phyloP scores from a whole-genome alignment of 2,797 vertebrate genomes.

The Chloroceryle amazona region DNA sequence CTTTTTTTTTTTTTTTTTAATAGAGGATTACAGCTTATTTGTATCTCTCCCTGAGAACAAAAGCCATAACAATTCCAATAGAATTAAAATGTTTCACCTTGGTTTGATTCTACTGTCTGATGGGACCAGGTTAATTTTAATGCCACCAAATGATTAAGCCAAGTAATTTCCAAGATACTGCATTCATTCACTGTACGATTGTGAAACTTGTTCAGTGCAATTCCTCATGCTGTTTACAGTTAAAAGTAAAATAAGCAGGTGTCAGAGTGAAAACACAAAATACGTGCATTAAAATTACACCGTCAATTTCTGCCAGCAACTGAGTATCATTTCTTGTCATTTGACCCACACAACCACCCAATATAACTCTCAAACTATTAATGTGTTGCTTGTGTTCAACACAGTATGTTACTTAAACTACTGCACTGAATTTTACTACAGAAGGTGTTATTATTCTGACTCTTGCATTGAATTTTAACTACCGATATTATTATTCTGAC shows the following conservation, averaged over 20 bases:
- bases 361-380: background rate
- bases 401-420: background rate
- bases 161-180: conserved; percentile 8
- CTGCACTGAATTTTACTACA: background rate
- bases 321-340: background rate
- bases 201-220: background rate
- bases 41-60: background rate
- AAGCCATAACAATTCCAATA: background rate
- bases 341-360: background rate
- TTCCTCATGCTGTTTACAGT: background rate
- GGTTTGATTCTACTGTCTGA: background rate
- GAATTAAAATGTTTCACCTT: conserved; percentile 27
- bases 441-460: background rate
- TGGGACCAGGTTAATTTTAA: conserved; percentile 19
- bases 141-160: background rate
- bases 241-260: conserved; percentile 22
- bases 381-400: background rate
- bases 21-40: conserved; percentile 1
- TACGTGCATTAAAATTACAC: background rate
- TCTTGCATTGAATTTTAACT: background rate
- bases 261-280: background rate
- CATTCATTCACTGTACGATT: background rate
- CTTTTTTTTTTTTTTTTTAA: background rate
- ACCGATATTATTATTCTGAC: background rate
- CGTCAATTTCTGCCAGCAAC: background rate